A percentile compares a stretch with the other conserved stretches of the same genome.
Conservation (phyloP, 2,113 vertebrate species). For the Oreotragus oreotragus region DNA sequence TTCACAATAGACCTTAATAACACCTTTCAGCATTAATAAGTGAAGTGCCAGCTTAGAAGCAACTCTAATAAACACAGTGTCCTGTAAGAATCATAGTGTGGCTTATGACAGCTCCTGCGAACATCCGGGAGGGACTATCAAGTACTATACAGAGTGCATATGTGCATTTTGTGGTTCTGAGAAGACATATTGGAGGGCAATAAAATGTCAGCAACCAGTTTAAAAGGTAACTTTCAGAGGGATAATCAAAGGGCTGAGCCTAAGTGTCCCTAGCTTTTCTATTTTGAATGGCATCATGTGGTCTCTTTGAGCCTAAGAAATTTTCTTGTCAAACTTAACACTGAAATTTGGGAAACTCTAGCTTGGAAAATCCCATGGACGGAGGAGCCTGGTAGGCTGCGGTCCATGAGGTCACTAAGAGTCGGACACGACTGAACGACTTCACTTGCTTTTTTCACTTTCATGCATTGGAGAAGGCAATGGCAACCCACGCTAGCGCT, state of each 20-base stretch:
- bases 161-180: background rate
- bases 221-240: background rate
- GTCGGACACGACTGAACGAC: no score
- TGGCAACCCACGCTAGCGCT: no score
- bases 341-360: background rate
- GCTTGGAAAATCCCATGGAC: no score
- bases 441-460: no score
- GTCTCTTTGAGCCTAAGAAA: background rate
- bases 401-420: no score
- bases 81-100: background rate
- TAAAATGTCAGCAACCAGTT: background rate
- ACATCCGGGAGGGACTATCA: background rate
- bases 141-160: background rate
- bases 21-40: background rate
- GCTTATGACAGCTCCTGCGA: background rate
- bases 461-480: no score
- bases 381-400: no score
- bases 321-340: slow-evolving; percentile 26
- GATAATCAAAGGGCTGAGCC: background rate
- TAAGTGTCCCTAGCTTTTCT: background rate
- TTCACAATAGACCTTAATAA: background rate
- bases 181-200: background rate
- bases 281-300: background rate
- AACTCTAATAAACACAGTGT: background rate
- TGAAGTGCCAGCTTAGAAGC: slow-evolving; percentile 4